Base-by-base conservation (phyloP, 64 coral and sea anemone species). In the Montipora sp. region DNA sequence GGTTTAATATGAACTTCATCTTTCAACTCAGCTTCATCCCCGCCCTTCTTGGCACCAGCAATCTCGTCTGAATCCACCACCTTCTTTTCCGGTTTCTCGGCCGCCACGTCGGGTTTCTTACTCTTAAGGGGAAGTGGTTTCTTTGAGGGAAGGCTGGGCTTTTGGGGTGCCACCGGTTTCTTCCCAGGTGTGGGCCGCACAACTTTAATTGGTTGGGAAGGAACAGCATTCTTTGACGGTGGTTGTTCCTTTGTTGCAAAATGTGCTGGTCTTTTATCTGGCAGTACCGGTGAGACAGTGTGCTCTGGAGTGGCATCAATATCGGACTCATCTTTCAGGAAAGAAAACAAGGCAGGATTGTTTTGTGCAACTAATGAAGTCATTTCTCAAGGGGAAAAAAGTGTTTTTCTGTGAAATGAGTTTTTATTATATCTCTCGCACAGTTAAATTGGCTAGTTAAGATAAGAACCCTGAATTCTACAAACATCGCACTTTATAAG, bases 111-210 rank as follows among this genome's bases (percentile, higher is more conserved):
- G 24, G 68, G 48, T 22, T 84, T 63, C 27, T 83, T 74, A 50
- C 9, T n/a, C 9, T 92, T 70, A 59, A 11, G 11, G 8, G 81
- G 81, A 68, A 61, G 21, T 59, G 80, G 65, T 77, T 92, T 67
- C 73, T 87, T 84, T 6, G 60, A 75, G 73, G 77, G 84, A 47
- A 86, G 48, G 8, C 67, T 83, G 20, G 91, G 83, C 59, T 93
- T 93, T 23, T 93, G 84, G 1, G 53, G 27, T 48, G 44, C 49
- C 8, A 66, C 8, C 15, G 72, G 51, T 15, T 84, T 84, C 18
- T 71, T 85, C 8, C 7, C 63, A 50, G 65, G 65, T 16, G 8
- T 63, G 49, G 63, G 82, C 4, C 8, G 23, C 4, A 24, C 2
- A 15, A 49, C 75, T 49, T 78, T 91, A 4, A 19, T 43, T 0